Conservation (phyloP, 2,888 invertebrate species). For the Apodemia zela region DNA sequence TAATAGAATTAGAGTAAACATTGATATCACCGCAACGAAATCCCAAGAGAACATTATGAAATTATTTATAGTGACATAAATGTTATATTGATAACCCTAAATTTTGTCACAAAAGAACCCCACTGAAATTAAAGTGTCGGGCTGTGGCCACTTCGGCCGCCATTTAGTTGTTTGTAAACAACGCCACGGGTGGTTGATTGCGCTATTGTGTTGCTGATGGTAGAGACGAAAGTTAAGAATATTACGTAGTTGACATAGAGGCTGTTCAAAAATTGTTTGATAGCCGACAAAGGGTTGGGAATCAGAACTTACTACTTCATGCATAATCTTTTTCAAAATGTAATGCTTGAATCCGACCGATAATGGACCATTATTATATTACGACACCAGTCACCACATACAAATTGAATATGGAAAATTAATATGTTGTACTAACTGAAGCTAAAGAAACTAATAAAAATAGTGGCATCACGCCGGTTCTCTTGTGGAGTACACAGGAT, state of each 20-base stretch:
- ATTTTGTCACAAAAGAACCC: constrained; percentile 25
- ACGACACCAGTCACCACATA: no score
- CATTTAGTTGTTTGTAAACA: constrained; percentile 61
- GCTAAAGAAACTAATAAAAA: no score
- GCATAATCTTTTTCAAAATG: background rate
- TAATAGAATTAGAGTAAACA: constrained; percentile 45
- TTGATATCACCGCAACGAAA: constrained; percentile 46
- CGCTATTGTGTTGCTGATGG: constrained; percentile 47
- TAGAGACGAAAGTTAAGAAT: constrained; percentile 1
- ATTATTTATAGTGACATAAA: constrained; percentile 33
- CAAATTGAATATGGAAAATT: no score
- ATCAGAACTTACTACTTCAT: background rate
- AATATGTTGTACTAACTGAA: no score
- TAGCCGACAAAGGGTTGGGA: background rate
- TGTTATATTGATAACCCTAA: constrained; percentile 25
- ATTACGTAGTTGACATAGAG: constrained; percentile 13
- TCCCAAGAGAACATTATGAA: constrained; percentile 36
- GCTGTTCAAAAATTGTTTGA: background rate
- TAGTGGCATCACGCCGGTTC: no score
- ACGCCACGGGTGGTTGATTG: constrained; percentile 66
- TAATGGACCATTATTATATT: no score
- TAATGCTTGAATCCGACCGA: background rate
- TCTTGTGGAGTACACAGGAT: no score
- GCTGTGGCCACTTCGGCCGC: constrained; percentile 31
- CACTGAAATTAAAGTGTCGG: constrained; percentile 18